Evolutionary conservation across 2,113 vertebrate species (phyloP), one percentile per base, ranked within the genome.

Genomic region (Cyphomyrus discorhynchus): DNA sequence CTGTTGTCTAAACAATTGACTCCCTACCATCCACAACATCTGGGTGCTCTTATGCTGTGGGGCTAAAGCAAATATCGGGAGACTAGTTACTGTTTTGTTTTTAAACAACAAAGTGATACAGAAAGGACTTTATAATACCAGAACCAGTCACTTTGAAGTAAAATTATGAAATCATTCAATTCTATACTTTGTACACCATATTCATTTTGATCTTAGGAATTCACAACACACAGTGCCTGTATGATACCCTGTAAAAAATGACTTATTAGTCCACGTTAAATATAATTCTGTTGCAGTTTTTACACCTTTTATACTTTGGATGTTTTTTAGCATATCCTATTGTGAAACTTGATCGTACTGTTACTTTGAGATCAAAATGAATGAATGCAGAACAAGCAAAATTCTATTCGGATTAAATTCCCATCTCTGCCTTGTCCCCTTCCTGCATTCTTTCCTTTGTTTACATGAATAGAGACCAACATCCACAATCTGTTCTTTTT

Each of bases 1-100:
- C 95, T 93, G 95, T 95, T 96, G 95, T 96, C 96, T 96, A 96
- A 96, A 96, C 96, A 96, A 96, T 96, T 93, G 94, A 96, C 96
- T 96, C 96, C 95, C 96, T 93, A 93, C 96, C 96, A 95, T 96
- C 94, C 94, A 94, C 94, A 95, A 95, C 96, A 96, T 96, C 95
- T 96, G 96, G 95, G 95, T 96, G 95, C 95, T 95, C 94, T 96
- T 95, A 96, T 95, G 93, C 94, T 93, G 91, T 90, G 93, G 95
- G 93, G 94, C 94, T 92, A 94, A 95, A 96, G 95, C 94, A 96
- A 96, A 96, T 96, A 96, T 94, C 95, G 91, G 92, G 95, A 95
- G 96, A 96, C 95, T 96, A 95, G 95, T 95, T 96, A 95, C 95
- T 95, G 95, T 95, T 94, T 95, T 80, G 31, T 39, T 95, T 96